Base-by-base conservation (phyloP, 2,888 invertebrate genomes). In the Drosophila niveifrons region DNA sequence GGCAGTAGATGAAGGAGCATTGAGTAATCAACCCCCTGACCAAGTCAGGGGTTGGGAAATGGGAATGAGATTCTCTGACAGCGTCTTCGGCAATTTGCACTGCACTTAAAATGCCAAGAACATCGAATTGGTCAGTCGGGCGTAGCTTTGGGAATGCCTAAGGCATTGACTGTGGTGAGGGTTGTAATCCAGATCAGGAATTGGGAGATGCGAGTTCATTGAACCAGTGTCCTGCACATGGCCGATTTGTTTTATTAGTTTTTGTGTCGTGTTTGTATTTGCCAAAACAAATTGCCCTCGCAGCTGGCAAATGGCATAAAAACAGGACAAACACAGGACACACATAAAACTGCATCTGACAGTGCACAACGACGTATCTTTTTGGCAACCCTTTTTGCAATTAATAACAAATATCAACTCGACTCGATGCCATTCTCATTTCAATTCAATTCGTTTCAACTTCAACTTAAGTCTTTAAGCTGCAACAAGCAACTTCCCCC, bases 241-340 rank as follows among this genome's bases (percentile, higher is more conserved):
- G n/a, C n/a, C 87, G 81, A 87, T 82, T 86, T 82, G 89, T 82
- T 89, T 89, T 83, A 83, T 83, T 89, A 89, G 89, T 88, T 83
- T 88, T 73, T 66, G 74, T 66, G 74, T 63, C 48, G 23, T 66
- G 58, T 80, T 72, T 78, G 58, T 70, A 62, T 66, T 56, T 70
- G 67, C 59, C 66, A 69, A 72, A 77, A 77, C 78, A 89, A 87
- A 81, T 67, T 75, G 72, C 66, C 63, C 47, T 69, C 70, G 64
- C 89, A 83, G 83, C 78, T 77, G 84, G 56, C 31, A 46, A 28
- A 50, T 17, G n/a, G 13, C 29, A 47, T 2, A 44, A 31, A 18
- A 55, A 34, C 7, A 31, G 13, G 44, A 34, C 7, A 50, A 11
- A n/a, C 61, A n/a, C 61, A 59, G 59, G 34, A 61, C 43, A 36